Conservation (phyloP, 37 sponge, comb jelly and placozoan genomes). For the Eunapius fragilis region DNA sequence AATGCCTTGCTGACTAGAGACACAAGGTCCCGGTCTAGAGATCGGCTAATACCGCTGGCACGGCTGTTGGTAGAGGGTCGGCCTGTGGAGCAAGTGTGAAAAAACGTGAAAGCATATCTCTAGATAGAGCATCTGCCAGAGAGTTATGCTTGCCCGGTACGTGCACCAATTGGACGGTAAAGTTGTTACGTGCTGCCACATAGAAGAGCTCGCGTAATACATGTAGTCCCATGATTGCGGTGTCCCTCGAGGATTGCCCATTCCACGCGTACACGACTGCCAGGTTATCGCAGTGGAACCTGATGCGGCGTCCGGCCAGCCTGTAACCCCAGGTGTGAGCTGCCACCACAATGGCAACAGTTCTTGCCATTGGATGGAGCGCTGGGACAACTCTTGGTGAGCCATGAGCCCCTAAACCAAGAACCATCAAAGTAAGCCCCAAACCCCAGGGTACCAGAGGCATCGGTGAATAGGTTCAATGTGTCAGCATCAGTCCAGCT, state of each 20-base stretch:
- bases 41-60: slow-evolving; percentile 8
- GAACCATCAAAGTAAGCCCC: no score
- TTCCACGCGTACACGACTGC: slow-evolving; percentile 34
- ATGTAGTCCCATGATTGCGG: slow-evolving; percentile 23
- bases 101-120: slow-evolving; percentile 16
- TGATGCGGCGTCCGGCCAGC: slow-evolving; percentile 3
- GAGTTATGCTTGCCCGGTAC: slow-evolving; percentile 24
- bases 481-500: no score
- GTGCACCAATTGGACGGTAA: slow-evolving; percentile 14
- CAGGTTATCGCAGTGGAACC: slow-evolving; percentile 49
- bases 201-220: slow-evolving; percentile 22
- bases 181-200: slow-evolving; percentile 10
- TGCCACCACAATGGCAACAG: slow-evolving; percentile 44
- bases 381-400: no score
- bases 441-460: no score
- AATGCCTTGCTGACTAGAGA: slow-evolving; percentile 1
- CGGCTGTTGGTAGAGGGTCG: slow-evolving; percentile 8
- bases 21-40: neutral
- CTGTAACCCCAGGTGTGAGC: slow-evolving; percentile 36
- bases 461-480: no score
- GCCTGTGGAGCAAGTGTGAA: slow-evolving; percentile 39
- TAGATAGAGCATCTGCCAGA: slow-evolving; percentile 55
- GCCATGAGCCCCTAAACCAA: no score
- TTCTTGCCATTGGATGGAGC: slow-evolving; percentile 42
- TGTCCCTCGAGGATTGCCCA: slow-evolving; percentile 25